Conservation (phyloP, 2,113 vertebrate genomes). For the Poeciliopsis retropinna region DNA sequence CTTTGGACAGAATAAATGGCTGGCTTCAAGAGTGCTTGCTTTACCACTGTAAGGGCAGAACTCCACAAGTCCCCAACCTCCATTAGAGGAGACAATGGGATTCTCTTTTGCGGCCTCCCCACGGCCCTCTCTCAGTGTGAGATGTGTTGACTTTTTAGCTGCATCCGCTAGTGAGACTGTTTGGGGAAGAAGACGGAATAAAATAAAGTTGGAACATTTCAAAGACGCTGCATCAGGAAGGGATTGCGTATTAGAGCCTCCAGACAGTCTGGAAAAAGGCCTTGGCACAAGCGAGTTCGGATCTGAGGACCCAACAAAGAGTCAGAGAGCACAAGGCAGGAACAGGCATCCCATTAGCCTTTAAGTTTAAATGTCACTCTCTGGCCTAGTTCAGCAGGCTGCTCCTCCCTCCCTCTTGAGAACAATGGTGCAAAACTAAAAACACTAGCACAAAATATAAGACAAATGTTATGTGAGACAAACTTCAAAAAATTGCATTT, state of each 20-base stretch:
- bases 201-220: slow-evolving; percentile 39
- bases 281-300: slow-evolving; percentile 38
- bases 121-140: slow-evolving; percentile 53
- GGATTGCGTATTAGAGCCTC: slow-evolving; percentile 39
- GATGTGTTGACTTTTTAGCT: slow-evolving; percentile 43
- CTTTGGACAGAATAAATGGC: slow-evolving; percentile 71
- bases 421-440: slow-evolving; percentile 42
- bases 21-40: slow-evolving; percentile 50
- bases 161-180: slow-evolving; percentile 46
- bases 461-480: slow-evolving; percentile 61
- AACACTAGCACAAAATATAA: slow-evolving; percentile 61
- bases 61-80: slow-evolving; percentile 56
- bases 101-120: slow-evolving; percentile 55
- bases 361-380: slow-evolving; percentile 82
- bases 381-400: slow-evolving; percentile 73
- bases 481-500: slow-evolving; percentile 32
- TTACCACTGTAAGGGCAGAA: slow-evolving; percentile 60
- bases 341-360: slow-evolving; percentile 81
- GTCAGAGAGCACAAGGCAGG: slow-evolving; percentile 49
- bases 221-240: slow-evolving; percentile 34
- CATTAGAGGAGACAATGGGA: slow-evolving; percentile 61
- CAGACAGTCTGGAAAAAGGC: slow-evolving; percentile 45
- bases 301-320: slow-evolving; percentile 67
- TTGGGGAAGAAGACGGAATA: slow-evolving; percentile 34
- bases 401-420: slow-evolving; percentile 39